phyloP scores from a whole-genome alignment of 2,888 invertebrate genomes.

The Chaetogeoica ovagalla region DNA sequence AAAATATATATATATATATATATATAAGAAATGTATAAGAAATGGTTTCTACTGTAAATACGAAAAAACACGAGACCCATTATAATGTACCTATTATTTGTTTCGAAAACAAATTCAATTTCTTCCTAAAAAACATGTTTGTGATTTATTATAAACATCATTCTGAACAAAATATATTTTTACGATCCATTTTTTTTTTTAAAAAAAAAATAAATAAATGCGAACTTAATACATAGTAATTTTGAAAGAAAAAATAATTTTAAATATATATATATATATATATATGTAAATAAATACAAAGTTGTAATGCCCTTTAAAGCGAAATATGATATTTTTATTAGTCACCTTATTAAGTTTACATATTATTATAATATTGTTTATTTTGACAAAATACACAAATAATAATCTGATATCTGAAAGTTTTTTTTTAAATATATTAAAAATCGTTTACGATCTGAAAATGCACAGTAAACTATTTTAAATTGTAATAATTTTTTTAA shows the following conservation, averaged over 20 bases:
- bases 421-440: background rate
- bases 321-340: conserved; percentile 7
- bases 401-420: background rate
- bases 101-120: background rate
- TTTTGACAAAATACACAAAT: background rate
- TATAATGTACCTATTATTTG: background rate
- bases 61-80: too few species aligned
- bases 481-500: background rate
- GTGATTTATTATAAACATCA: conserved; percentile 9
- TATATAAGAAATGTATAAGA: too few species aligned
- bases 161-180: background rate
- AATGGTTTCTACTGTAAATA: too few species aligned
- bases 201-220: background rate
- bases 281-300: background rate
- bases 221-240: too few species aligned
- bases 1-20: too few species aligned
- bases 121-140: background rate
- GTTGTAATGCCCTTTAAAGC: background rate
- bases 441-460: background rate
- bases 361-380: background rate
- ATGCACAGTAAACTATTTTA: background rate
- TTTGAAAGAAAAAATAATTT: background rate
- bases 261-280: background rate
- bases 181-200: background rate
- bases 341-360: too few species aligned